Percentiles rank a stretch among this genome's conserved stretches.
These are phyloP conservation scores for Pegea sp. DNA, from an alignment of 23 tunicate genomes.

Conservation along the genomic window DNA sequence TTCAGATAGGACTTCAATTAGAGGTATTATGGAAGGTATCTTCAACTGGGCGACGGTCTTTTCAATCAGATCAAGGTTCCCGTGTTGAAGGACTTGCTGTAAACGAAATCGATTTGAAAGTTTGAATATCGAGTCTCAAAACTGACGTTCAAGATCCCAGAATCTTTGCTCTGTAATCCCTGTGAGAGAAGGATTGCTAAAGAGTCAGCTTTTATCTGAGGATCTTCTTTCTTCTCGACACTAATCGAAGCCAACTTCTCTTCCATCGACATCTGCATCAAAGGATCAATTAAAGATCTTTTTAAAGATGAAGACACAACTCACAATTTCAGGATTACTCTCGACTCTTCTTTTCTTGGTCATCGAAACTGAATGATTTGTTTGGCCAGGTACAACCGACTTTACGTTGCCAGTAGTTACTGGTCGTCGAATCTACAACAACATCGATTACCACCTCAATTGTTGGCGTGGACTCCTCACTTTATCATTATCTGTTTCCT, in stretches of 20 bases:
- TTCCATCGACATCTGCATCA: slow-evolving; percentile 52
- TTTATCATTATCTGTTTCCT: slow-evolving; percentile 20
- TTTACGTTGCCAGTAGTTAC: no score
- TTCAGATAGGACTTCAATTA: slow-evolving; percentile 29
- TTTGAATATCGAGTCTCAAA: background rate
- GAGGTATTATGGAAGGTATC: slow-evolving; percentile 26
- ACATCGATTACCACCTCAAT: no score
- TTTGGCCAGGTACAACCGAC: no score
- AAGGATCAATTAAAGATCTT: no score
- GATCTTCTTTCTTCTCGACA: slow-evolving; percentile 8
- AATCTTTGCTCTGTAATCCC: slow-evolving; percentile 70
- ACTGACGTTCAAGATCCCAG: slow-evolving; percentile 41
- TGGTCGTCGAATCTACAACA: no score
- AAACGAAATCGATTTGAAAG: background rate
- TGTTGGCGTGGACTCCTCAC: no score
- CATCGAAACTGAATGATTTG: no score
- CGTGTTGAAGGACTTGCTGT: slow-evolving; percentile 64
- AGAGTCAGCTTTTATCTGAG: slow-evolving; percentile 21
- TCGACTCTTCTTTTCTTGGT: no score
- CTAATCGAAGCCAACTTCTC: slow-evolving; percentile 27
- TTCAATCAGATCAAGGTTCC: slow-evolving; percentile 21
- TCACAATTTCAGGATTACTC: no score
- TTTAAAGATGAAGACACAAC: no score
- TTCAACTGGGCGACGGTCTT: slow-evolving; percentile 42
- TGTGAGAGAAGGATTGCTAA: slow-evolving; percentile 48